These are phyloP conservation scores for Ursus arctos DNA, from an alignment of 2,113 vertebrate genomes.

Conservation along the genomic window DNA sequence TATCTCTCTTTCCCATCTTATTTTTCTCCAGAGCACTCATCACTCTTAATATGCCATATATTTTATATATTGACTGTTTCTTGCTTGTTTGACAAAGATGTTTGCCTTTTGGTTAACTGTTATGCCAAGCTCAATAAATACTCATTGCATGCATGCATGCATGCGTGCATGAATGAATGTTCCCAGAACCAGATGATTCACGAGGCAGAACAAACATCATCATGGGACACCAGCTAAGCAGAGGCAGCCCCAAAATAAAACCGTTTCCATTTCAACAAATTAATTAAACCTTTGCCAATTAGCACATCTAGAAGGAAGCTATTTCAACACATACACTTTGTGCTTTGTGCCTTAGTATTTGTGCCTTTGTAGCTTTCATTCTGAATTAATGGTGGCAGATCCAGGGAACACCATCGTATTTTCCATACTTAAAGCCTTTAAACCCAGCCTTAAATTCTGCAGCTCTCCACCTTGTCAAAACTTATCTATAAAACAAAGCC, in stretches of 20 bases:
- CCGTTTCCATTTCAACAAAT: background rate
- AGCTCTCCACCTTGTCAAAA: background rate
- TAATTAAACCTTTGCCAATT: background rate
- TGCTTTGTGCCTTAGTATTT: background rate
- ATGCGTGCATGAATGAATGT: background rate
- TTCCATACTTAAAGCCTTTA: background rate
- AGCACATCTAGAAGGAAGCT: background rate
- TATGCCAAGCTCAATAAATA: background rate
- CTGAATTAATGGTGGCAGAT: slow-evolving; percentile 4
- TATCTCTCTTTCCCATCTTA: background rate
- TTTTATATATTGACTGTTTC: background rate
- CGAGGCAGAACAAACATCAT: background rate
- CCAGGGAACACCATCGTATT: background rate
- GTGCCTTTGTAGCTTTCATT: background rate
- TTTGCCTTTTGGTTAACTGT: background rate
- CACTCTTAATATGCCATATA: rapidly evolving
- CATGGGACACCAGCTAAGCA: background rate
- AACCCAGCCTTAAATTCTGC: background rate
- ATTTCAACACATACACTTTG: background rate
- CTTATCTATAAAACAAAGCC: background rate
- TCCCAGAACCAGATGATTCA: background rate
- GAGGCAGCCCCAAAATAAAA: background rate
- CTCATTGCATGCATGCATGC: background rate
- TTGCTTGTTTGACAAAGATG: background rate
- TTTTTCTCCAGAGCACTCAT: background rate